These are phyloP conservation scores for Spicauda simplicius DNA, from an alignment of 2,888 invertebrate species.

Conservation along the genomic window DNA sequence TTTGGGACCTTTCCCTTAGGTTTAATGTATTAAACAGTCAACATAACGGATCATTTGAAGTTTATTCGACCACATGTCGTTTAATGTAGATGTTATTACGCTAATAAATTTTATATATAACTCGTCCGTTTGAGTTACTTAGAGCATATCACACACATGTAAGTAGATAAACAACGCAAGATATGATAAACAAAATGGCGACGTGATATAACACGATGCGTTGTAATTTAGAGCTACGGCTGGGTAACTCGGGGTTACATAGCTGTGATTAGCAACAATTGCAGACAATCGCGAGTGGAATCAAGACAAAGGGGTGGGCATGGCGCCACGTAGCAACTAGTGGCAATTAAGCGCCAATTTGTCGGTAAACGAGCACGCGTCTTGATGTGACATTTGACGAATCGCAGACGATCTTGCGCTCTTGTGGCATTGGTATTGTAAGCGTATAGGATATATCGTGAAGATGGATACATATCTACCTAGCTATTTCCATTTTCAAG, in stretches of 20 bases:
- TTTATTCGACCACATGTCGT: too few relatives aligned
- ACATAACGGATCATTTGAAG: too few relatives aligned
- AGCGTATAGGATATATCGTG: neutral
- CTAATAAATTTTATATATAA: neutral
- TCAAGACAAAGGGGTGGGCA: neutral
- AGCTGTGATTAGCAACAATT: conserved; percentile 26
- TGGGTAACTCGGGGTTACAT: conserved; percentile 1
- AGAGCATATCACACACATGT: neutral
- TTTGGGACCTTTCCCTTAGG: too few relatives aligned
- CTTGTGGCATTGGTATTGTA: neutral
- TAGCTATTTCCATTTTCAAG: neutral
- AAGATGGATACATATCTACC: conserved; percentile 3
- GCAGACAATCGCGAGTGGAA: conserved; percentile 16
- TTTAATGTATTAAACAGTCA: too few relatives aligned
- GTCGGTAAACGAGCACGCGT: conserved; percentile 9
- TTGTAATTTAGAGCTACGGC: conserved; percentile 22
- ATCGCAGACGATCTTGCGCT: neutral
- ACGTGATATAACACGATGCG: conserved; percentile 20
- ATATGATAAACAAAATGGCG: conserved; percentile 12
- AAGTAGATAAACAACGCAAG: conserved; percentile 1
- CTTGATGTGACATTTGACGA: conserved; percentile 3
- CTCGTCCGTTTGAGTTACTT: neutral
- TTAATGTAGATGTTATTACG: neutral
- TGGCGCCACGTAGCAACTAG: conserved; percentile 18
- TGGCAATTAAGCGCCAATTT: conserved; percentile 25